A percentile compares a stretch with the other conserved stretches of the same genome.
Conservation (phyloP, 1,140 invertebrate species). For the Linepithema humile region DNA sequence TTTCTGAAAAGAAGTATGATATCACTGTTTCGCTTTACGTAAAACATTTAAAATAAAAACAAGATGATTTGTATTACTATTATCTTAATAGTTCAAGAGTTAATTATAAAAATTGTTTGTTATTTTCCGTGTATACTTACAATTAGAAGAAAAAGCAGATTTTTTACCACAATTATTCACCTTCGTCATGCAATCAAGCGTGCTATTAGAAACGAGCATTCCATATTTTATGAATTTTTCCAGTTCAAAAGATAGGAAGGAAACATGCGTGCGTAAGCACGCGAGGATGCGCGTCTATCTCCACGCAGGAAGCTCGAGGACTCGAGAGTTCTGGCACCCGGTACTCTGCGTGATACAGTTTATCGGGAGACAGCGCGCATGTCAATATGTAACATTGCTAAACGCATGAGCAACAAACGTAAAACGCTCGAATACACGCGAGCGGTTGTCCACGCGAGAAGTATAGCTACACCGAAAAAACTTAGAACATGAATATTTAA, state of each 20-base stretch:
- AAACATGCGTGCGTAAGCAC: not conserved
- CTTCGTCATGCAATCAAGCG: not conserved
- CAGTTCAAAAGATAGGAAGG: not conserved
- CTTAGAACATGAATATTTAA: not conserved
- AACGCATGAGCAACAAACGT: not conserved
- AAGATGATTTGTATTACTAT: not conserved
- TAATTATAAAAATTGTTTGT: not conserved
- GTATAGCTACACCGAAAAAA: not conserved
- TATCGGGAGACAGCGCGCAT: not conserved
- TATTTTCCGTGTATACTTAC: not conserved
- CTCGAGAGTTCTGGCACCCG: not conserved
- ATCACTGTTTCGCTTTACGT: too few relatives aligned
- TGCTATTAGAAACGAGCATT: too few relatives aligned
- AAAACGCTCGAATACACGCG: not conserved
- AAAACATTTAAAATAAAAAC: not conserved
- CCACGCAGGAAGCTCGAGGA: not conserved
- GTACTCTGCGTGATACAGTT: not conserved
- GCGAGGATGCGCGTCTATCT: not conserved
- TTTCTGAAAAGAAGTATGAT: too few relatives aligned
- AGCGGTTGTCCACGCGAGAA: constrained; percentile 22
- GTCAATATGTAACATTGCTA: constrained; percentile 10
- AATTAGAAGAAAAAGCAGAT: not conserved
- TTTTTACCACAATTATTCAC: not conserved
- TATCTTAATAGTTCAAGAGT: not conserved
- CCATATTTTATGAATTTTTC: not conserved